Base-by-base conservation (phyloP, 2,797 vertebrate species). In the Gallinago stenura region DNA sequence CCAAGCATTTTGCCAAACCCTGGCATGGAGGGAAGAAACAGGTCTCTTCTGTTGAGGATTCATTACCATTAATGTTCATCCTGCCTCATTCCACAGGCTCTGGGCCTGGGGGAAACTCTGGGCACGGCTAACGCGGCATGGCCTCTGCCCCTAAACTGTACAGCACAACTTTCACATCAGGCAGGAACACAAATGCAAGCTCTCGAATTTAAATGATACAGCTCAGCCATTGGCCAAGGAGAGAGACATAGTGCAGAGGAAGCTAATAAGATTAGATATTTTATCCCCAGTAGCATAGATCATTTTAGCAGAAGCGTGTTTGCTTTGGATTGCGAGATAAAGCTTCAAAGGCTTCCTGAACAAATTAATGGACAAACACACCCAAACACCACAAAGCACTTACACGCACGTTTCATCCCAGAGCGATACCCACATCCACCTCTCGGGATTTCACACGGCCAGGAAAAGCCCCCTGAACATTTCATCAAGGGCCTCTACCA, bases 341-440 rank as follows among this genome's bases (percentile, higher is more conserved):
- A 97, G 85, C 96, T 95, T 89, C 91, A 83, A 95, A 83, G 95
- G 73, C 86, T 97, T 97, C 97, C 96, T 94, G 95, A 93, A 94
- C 90, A 91, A 97, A 95, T 97, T 96, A 96, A 90, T 60, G 90
- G 72, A 76, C 82, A 96, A 89, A 96, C 72, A 95, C 82, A 86
- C 76, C 80, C 93, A 91, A 91, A 83, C 66, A 95, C 75, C 72
- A 91, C 78, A 84, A 90, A 79, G 83, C 65, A 72, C 81, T 83
- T 93, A 69, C 54, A 91, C 0, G 17, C 64, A 93, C 31, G 18
- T 88, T 91, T 92, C 83, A 89, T 82, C 83, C 58, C 54, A 5
- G 41, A 76, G 60, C 30, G 2, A 53, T 45, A 70, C 61, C 45
- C 78, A 51, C 37, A 76, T 39, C 41, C 70, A 90, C 6, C 1